These are phyloP conservation scores for Eutolmus rufibarbis DNA, from an alignment of 2,888 invertebrate genomes.

Conservation along the genomic window DNA sequence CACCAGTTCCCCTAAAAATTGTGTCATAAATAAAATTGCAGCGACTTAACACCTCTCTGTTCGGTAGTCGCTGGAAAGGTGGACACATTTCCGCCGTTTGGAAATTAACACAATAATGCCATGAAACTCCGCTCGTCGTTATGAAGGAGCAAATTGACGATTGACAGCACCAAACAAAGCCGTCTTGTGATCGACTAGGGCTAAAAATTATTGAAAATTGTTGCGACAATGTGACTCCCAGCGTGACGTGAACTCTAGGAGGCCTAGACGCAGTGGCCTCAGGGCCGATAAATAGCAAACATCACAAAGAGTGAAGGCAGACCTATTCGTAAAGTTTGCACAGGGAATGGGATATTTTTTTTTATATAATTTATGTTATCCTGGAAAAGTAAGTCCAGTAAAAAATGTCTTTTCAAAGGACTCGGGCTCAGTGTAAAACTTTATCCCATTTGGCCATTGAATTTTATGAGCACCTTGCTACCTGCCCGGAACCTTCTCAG, in stretches of 20 bases:
- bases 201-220: conserved; percentile 48
- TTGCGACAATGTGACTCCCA: conserved; percentile 47
- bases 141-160: conserved; percentile 10
- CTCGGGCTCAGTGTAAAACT: not conserved
- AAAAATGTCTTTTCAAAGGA: conserved; percentile 4
- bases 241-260: conserved; percentile 45
- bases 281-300: conserved; percentile 15
- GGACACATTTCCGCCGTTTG: conserved; percentile 21
- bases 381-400: not conserved
- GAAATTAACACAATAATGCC: conserved; percentile 23
- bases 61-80: not conserved
- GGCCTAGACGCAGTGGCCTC: conserved; percentile 9
- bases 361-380: not conserved
- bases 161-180: conserved; percentile 28
- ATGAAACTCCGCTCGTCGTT: conserved; percentile 1
- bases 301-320: not conserved
- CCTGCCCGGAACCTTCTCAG: conserved; percentile 10
- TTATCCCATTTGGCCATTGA: conserved; percentile 18
- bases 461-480: conserved; percentile 1
- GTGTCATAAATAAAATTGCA: conserved; percentile 47
- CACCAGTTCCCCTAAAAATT: conserved; percentile 44
- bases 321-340: conserved; percentile 1
- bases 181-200: conserved; percentile 44
- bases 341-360: not conserved
- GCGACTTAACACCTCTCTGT: conserved; percentile 45